phyloP scores from a whole-genome alignment of 2,888 invertebrate genomes.

The Eucriotettix oculatus region DNA sequence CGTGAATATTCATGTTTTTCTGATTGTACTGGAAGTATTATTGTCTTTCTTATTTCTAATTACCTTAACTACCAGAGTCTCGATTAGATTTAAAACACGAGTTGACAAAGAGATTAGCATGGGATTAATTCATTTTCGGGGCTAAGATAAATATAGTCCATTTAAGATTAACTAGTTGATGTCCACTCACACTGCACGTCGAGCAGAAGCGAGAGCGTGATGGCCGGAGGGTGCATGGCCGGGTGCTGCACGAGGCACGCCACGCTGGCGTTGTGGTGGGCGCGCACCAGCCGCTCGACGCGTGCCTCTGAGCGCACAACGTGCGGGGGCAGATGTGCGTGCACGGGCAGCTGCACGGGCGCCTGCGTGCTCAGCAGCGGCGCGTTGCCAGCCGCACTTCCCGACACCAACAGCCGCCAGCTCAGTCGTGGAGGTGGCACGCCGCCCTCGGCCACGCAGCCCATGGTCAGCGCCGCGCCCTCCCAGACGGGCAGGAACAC shows the following conservation, averaged over 20 bases:
- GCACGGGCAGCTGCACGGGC: constrained; percentile 23
- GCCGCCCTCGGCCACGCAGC: constrained; percentile 74
- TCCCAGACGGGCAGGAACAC: constrained; percentile 77
- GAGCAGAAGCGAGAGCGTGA: constrained; percentile 40
- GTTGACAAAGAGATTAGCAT: too few relatives aligned
- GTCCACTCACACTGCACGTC: constrained; percentile 55
- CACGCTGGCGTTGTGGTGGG: constrained; percentile 74
- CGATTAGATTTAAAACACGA: too few relatives aligned
- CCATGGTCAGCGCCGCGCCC: constrained; percentile 62
- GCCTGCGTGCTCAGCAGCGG: constrained; percentile 15
- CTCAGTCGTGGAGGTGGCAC: constrained; percentile 48
- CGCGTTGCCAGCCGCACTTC: constrained; percentile 23
- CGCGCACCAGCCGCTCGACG: constrained; percentile 41
- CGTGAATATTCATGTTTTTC: too few relatives aligned
- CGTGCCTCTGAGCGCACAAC: neutral
- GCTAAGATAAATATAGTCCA: too few relatives aligned
- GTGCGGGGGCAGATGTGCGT: constrained; percentile 19
- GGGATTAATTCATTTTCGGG: too few relatives aligned
- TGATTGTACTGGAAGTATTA: too few relatives aligned
- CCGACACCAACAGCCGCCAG: constrained; percentile 37
- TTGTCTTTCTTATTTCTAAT: too few relatives aligned
- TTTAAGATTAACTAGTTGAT: too few relatives aligned
- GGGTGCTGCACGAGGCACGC: constrained; percentile 63
- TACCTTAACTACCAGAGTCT: too few relatives aligned
- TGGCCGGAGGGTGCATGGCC: constrained; percentile 32